Evolutionary conservation across 2,888 invertebrate genomes (phyloP).

Genomic region (Dasysyrphus tricinctus): DNA sequence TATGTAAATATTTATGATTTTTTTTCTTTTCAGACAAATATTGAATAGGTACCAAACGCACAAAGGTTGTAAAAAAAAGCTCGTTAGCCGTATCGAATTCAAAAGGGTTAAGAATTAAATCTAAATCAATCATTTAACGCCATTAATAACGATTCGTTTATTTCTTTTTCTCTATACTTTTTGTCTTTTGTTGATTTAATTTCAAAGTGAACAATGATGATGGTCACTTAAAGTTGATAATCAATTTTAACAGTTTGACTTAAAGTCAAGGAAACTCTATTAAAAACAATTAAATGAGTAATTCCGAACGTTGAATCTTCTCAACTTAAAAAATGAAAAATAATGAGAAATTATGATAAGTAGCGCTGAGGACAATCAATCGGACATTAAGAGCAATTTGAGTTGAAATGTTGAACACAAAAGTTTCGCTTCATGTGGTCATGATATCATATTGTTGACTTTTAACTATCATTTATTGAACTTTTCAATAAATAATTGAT

Average conservation of each 20-base stretch:
- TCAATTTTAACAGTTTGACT: slow-evolving; percentile 34
- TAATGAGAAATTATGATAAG: not conserved
- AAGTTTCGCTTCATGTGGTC: not conserved
- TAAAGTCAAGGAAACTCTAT: slow-evolving; percentile 38
- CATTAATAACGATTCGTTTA: not conserved
- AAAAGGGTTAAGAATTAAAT: not conserved
- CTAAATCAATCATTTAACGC: not conserved
- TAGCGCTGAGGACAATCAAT: not conserved
- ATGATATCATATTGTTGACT: not conserved
- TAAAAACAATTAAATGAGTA: slow-evolving; percentile 32
- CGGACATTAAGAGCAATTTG: not conserved
- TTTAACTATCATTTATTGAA: not conserved
- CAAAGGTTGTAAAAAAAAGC: not conserved
- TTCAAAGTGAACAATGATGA: slow-evolving; percentile 30
- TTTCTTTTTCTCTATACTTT: not conserved
- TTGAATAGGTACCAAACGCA: too few relatives aligned
- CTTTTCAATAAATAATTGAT: not conserved
- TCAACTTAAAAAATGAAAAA: not conserved
- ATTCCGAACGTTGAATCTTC: not conserved
- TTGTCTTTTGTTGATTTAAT: not conserved
- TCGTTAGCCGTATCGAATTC: not conserved
- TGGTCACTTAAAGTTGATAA: slow-evolving; percentile 35
- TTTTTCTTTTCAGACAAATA: not conserved
- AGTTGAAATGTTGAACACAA: slow-evolving; percentile 7
- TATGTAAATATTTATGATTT: not conserved